Evolutionary conservation across 2,888 invertebrate species (phyloP), one percentile per base, ranked within the genome.

Genomic region (Lepetodrilus schrolli): DNA sequence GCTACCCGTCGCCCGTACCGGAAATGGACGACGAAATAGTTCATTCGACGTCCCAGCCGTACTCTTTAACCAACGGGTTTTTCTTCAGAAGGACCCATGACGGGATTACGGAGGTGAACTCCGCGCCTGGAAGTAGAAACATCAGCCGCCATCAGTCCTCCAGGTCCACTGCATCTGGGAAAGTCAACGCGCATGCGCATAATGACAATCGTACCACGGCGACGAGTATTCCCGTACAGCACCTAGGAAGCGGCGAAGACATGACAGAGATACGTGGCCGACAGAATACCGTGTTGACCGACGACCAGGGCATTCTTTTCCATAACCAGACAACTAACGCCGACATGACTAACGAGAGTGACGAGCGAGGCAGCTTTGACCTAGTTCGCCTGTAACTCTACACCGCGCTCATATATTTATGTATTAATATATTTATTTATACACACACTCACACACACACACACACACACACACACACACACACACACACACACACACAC

Each of bases 1-100:
- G 73, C 26, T 77, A 77, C 49, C 48, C 74, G 8, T 58, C 74
- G 1, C 73, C 74, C 1, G 70, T 68, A 4, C 68, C 68, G n/a
- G 30, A 43, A 26, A 8, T 43, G n/a, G 68, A 68, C 68, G 68
- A 68, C 2, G 38, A 23, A 8, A 7, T 68, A 2, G 10, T 43
- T 13, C 68, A 43, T 1, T 7, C 43, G 1, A 23, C 26, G 2
- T 23, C 68, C 5, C 47, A 21, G n/a, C 68, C 38, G n/a, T n/a
- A 47, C 13, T 1, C 30, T 4, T 23, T 47, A 26, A 23, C 34
- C 47, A 21, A 68, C n/a, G 58, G 58, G 23, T 58, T 58, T 34
- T 10, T 58, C 7, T 58, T 58, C 17, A 34, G 34, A 23, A 23
- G 17, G 13, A 13, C 26, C 2, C 30, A 17, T 30, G 30, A 30